Percentiles rank a stretch among this genome's conserved stretches.
phyloP scores from a whole-genome alignment of 2,888 invertebrate genomes.

The Ophion obscuratus region DNA sequence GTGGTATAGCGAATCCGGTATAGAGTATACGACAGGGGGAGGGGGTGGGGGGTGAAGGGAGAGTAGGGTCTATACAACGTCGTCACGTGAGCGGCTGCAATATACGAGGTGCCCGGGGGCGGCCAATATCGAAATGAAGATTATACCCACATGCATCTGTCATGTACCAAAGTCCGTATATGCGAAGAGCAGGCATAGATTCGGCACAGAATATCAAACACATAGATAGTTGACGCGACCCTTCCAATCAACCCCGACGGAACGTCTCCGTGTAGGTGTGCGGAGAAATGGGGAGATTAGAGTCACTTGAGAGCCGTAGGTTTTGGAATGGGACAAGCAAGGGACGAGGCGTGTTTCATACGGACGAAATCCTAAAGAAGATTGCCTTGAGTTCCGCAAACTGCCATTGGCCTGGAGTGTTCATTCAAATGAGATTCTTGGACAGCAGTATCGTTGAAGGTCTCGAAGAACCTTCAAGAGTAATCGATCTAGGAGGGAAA shows the following conservation, averaged over 20 bases:
- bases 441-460: no score
- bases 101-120: conserved; percentile 56
- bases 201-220: conserved; percentile 36
- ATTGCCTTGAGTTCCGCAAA: background rate
- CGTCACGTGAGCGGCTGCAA: conserved; percentile 47
- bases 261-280: background rate
- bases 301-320: background rate
- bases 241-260: conserved; percentile 38
- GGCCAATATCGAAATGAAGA: conserved; percentile 62
- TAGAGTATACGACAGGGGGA: background rate
- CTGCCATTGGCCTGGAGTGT: background rate
- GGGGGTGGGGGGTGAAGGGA: background rate
- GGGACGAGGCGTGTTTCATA: background rate
- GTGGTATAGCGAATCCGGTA: conserved; percentile 2
- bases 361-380: conserved; percentile 9
- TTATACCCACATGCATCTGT: conserved; percentile 57
- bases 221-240: conserved; percentile 10
- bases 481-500: no score
- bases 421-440: no score
- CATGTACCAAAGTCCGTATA: conserved; percentile 29
- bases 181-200: background rate
- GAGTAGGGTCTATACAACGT: conserved; percentile 15
- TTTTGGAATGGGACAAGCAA: background rate
- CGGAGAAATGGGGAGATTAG: conserved; percentile 1
- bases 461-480: no score